Conservation (phyloP, 2,113 vertebrate genomes). For the Paraplagusia blochii region DNA sequence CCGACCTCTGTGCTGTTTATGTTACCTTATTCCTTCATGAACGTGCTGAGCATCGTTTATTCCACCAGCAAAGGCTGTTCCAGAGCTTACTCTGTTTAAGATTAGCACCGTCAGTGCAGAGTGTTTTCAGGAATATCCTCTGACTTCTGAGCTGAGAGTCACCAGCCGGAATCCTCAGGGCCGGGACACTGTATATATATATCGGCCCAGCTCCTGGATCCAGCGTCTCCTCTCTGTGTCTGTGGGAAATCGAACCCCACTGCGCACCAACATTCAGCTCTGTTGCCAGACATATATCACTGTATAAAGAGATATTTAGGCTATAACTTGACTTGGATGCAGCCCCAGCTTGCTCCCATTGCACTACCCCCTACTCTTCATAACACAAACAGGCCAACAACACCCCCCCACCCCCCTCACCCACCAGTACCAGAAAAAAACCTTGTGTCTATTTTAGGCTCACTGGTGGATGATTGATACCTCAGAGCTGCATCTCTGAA, state of each 20-base stretch:
- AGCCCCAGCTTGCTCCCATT: conserved; percentile 22
- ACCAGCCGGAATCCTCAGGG: conserved; percentile 24
- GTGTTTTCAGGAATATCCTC: conserved; percentile 23
- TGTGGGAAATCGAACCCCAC: conserved; percentile 47
- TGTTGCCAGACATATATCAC: conserved; percentile 55
- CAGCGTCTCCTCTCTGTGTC: conserved; percentile 15
- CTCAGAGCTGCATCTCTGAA: conserved; percentile 32
- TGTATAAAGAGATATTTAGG: conserved; percentile 69
- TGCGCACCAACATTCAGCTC: conserved; percentile 29
- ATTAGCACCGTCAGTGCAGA: conserved; percentile 8
- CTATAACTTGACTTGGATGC: conserved; percentile 52
- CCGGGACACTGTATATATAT: conserved; percentile 14
- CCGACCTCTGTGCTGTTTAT: too few species aligned
- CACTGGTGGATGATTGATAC: conserved; percentile 27
- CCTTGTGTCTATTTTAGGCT: conserved; percentile 47
- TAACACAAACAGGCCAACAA: conserved; percentile 52
- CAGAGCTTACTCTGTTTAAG: conserved; percentile 13
- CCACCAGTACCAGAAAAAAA: conserved; percentile 16
- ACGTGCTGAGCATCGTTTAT: conserved; percentile 9
- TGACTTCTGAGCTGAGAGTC: neutral
- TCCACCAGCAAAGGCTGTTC: conserved; percentile 11
- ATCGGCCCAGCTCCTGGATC: conserved; percentile 20
- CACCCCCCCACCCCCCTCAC: neutral
- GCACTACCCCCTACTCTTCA: conserved; percentile 16
- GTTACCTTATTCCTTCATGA: neutral